Base-by-base conservation (phyloP, 2,797 vertebrate species). In the Meda fulgida region DNA sequence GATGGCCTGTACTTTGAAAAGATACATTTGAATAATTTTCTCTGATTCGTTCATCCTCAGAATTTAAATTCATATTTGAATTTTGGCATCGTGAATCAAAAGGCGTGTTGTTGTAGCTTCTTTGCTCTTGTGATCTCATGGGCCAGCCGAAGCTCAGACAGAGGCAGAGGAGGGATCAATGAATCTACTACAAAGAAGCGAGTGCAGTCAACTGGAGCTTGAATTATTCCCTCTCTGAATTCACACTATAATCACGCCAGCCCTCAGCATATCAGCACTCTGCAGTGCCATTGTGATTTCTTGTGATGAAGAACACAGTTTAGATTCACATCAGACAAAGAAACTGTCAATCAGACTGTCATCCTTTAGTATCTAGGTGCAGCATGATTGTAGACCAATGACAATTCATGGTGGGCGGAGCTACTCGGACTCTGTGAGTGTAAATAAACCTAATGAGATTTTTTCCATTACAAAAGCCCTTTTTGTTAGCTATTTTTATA, bases 211-310 rank as follows among this genome's bases (percentile, higher is more conserved):
- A 67, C 19, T 34, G 26, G 19, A 60, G 53, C 53, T 82, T 46
- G 70, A 75, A 43, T 34, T 26, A 51, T 83, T 36, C 43, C 19
- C 14, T 34, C 10, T 36, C 43, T 67, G 34, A n/a, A 77, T 51
- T 83, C 23, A 48, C 80, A 63, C 34, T n/a, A 70, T 73, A 31
- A 84, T 65, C 71, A 83, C 3, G 11, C 21, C 38, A 60, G 29
- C 7, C 67, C n/a, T 72, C 58, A 14, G 26, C 36, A 31, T 77
- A 55, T 76, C 48, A 78, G 23, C 38, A 3, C 55, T 78, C 51
- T 63, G 63, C 31, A 23, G 19, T 69, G 65, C 65, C 36, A 43
- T 66, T 66, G 40, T 66, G 60, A 43, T 46, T 6, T 60, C n/a
- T 78, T 78, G 55, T 36, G 51, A 58, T 38, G 6, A 38, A 76